These are phyloP conservation scores for Ormyrus rosae DNA, from an alignment of 2,888 invertebrate genomes.

Conservation along the genomic window DNA sequence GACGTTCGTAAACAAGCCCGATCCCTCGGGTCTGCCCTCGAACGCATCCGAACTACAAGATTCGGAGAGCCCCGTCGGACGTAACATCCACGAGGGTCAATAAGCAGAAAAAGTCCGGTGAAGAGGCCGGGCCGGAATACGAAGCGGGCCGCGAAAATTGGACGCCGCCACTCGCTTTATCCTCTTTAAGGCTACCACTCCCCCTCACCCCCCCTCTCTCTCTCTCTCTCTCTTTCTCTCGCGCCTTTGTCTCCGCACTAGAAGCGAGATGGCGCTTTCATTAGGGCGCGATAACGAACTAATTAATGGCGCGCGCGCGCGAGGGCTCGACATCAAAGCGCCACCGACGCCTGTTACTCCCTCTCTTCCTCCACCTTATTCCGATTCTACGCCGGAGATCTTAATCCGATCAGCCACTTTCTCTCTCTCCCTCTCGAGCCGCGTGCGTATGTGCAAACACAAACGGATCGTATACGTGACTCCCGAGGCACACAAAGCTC, in stretches of 20 bases:
- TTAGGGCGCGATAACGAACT: constrained; percentile 57
- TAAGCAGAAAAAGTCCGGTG: not conserved
- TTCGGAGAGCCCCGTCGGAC: too few species aligned
- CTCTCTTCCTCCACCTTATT: not conserved
- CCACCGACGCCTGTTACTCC: not conserved
- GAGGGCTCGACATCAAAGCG: constrained; percentile 52
- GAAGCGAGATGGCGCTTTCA: constrained; percentile 9
- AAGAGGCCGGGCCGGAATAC: not conserved
- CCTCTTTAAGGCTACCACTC: constrained; percentile 12
- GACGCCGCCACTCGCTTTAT: not conserved
- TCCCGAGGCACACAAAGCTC: not conserved
- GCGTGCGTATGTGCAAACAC: too few species aligned
- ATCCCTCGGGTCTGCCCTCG: too few species aligned
- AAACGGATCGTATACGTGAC: too few species aligned
- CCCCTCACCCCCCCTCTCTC: too few species aligned
- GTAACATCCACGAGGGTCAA: not conserved
- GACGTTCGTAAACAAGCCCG: too few species aligned
- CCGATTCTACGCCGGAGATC: constrained; percentile 1
- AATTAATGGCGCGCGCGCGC: constrained; percentile 57
- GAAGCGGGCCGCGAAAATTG: constrained; percentile 19
- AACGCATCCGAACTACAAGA: too few species aligned
- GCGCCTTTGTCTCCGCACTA: not conserved
- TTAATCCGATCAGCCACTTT: constrained; percentile 27
- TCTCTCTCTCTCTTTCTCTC: too few species aligned
- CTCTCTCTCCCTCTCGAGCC: too few species aligned